A percentile compares a stretch with the other conserved stretches of the same genome.
Evolutionary conservation across 2,113 vertebrate genomes (phyloP).

Genomic region (Martes martes): DNA sequence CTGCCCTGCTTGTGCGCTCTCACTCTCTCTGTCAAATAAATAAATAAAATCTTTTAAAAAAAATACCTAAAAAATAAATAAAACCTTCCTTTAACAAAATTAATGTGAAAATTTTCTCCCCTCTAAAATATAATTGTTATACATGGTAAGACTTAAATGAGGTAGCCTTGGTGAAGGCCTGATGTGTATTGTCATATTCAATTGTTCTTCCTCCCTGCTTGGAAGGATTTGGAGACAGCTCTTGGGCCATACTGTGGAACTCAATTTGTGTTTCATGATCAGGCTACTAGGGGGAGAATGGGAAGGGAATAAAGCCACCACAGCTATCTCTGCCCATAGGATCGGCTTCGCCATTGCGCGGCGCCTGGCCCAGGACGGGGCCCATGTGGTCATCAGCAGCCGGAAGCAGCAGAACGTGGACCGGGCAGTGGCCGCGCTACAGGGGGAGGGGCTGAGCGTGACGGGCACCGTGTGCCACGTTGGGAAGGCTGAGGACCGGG

Average conservation of each 20-base stretch:
- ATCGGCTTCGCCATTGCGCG: constrained; percentile 78
- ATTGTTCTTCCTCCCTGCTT: not conserved
- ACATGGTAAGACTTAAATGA: constrained; percentile 23
- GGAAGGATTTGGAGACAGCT: not conserved
- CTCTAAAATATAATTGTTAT: not conserved
- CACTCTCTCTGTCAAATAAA: no score
- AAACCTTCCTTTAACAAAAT: not conserved
- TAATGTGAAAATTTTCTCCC: not conserved
- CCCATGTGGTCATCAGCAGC: constrained; percentile 86
- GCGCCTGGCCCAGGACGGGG: constrained; percentile 84
- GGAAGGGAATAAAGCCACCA: constrained; percentile 5
- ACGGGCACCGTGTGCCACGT: constrained; percentile 82
- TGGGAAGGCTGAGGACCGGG: constrained; percentile 80
- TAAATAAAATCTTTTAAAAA: no score
- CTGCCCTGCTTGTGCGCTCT: no score
- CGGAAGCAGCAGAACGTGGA: constrained; percentile 84
- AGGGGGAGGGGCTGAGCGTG: constrained; percentile 79
- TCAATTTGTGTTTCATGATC: not conserved
- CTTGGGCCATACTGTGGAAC: not conserved
- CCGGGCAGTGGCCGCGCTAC: constrained; percentile 77
- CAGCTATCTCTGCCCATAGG: not conserved
- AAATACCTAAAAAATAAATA: not conserved
- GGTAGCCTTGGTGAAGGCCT: not conserved
- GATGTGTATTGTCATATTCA: not conserved
- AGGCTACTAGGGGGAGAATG: not conserved